Evolutionary conservation across 2,797 vertebrate genomes (phyloP), one percentile per base, ranked within the genome.

Genomic region (Coregonus ussuriensis): DNA sequence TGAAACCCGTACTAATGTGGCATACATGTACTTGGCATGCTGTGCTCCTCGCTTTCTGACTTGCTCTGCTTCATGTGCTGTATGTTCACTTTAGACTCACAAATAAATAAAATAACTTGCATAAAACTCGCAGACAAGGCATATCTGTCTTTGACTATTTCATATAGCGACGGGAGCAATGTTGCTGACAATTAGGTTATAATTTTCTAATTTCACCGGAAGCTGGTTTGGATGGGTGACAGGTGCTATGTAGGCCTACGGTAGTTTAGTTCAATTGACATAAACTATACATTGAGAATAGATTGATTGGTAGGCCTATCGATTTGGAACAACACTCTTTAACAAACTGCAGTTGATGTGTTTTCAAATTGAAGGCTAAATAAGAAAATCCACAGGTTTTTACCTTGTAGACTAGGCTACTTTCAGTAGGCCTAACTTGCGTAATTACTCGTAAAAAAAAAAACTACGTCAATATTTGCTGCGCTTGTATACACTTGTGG

Each of bases 1-100:
- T 94, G 95, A 93, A 95, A 95, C 90, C 86, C 87, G 85, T 59
- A 94, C 94, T 95, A 95, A 95, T 91, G 81, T 91, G 88, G 91
- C 93, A 94, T 93, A 94, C 91, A 87, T 94, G 94, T 91, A 91
- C 92, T 93, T 94, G 91, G 92, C 93, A 92, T 93, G 93, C 91
- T 88, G 91, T 85, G 86, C 89, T 81, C 59, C 80, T 88, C 87
- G 91, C 88, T 72, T 88, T 89, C 87, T 88, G 87, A 90, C 89
- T 91, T 82, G 21, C 84, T 86, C 70, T 6, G 76, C 83, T 84
- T 75, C 77, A 41, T 21, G 31, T 37, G 51, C 73, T 71, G 51
- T 81, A 74, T 74, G 68, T 63, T 74, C 54, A 35, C 56, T n/a
- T 54, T 63, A 69, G 59, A 63, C 21, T 29, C 59, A 77, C 70